Conservation (phyloP, 1,140 invertebrate genomes). For the Zaprionus tsacasi region DNA sequence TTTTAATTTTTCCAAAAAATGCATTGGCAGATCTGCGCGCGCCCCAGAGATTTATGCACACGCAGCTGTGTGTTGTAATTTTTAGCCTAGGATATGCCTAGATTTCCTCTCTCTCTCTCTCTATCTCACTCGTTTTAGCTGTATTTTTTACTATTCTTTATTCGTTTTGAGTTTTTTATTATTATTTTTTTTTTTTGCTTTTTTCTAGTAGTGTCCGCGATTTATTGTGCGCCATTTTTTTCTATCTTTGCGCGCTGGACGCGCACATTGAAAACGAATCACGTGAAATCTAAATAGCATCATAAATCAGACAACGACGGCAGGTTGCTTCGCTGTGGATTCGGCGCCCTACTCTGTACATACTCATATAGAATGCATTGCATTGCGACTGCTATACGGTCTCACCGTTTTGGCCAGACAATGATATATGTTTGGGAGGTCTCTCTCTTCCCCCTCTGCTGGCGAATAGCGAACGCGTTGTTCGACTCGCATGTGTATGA, state of each 20-base stretch:
- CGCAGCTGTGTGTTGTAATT: constrained; percentile 81
- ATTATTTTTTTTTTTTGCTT: constrained; percentile 4
- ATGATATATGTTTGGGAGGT: constrained; percentile 65
- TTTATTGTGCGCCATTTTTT: constrained; percentile 78
- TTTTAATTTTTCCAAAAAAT: constrained; percentile 62
- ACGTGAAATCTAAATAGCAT: constrained; percentile 82
- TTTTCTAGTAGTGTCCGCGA: constrained; percentile 51
- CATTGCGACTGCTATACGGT: constrained; percentile 54
- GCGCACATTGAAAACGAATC: constrained; percentile 80
- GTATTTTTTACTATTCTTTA: constrained; percentile 50
- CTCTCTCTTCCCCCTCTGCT: background rate
- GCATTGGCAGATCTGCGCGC: constrained; percentile 45
- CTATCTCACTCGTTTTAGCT: background rate
- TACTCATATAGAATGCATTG: constrained; percentile 38
- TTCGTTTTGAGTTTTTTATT: background rate
- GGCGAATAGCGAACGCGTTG: constrained; percentile 64
- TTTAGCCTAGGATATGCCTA: constrained; percentile 61
- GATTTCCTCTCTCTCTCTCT: constrained; percentile 31
- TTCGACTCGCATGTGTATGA: constrained; percentile 75
- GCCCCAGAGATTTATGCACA: constrained; percentile 72
- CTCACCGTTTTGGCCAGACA: constrained; percentile 58
- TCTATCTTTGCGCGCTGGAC: constrained; percentile 68
- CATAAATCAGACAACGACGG: constrained; percentile 82
- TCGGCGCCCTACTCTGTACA: constrained; percentile 13
- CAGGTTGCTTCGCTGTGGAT: constrained; percentile 68